Conservation (phyloP, 2,113 vertebrate species). For the Hippocampus barbouri region DNA sequence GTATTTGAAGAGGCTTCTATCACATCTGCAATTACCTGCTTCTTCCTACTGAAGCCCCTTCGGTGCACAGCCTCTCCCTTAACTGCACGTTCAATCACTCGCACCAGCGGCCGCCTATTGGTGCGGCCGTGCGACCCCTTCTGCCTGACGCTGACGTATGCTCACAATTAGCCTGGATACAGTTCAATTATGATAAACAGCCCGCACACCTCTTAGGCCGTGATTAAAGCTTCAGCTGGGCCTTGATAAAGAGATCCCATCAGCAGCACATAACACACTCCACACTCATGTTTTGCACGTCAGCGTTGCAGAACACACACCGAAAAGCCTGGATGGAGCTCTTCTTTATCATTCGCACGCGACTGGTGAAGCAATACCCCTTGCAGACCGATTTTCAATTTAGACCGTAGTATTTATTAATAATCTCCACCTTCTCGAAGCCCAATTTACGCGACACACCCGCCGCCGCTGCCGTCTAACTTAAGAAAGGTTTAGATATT, state of each 20-base stretch:
- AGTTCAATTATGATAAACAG: conserved; percentile 95
- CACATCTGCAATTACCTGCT: conserved; percentile 57
- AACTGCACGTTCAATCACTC: conserved; percentile 67
- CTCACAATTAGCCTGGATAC: conserved; percentile 88
- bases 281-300: conserved; percentile 71
- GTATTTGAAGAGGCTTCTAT: conserved; percentile 51
- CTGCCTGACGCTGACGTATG: conserved; percentile 86
- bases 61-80: conserved; percentile 55
- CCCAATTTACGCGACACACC: conserved; percentile 34
- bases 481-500: conserved; percentile 39
- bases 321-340: conserved; percentile 26
- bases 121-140: conserved; percentile 38
- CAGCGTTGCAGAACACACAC: conserved; percentile 51
- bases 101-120: conserved; percentile 42
- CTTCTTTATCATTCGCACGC: conserved; percentile 86
- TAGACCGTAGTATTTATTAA: conserved; percentile 66
- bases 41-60: conserved; percentile 45
- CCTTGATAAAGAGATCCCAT: conserved; percentile 93
- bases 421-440: conserved; percentile 43
- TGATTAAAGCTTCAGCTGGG: conserved; percentile 84
- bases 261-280: conserved; percentile 84
- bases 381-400: conserved; percentile 74
- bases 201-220: conserved; percentile 85
- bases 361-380: conserved; percentile 59
- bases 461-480: conserved; percentile 33